Conservation (phyloP, 2,888 invertebrate genomes). For the Rhagonycha lutea region DNA sequence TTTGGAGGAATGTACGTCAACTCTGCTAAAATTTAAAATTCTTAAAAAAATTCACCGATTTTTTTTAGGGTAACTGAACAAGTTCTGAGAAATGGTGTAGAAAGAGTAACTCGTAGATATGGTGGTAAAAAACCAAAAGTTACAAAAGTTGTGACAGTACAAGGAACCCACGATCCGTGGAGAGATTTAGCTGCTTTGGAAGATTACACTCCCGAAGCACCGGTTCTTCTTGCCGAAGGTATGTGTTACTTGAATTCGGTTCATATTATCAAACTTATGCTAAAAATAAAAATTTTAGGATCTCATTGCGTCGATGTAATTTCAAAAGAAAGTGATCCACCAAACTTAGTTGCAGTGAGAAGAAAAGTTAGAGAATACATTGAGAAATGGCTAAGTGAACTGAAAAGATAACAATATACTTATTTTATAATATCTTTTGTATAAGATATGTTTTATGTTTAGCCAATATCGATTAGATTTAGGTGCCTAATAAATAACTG, state of each 20-base stretch:
- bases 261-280: neutral
- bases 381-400: neutral
- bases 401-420: too few species aligned
- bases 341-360: neutral
- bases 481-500: too few species aligned
- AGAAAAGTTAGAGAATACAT: neutral
- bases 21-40: neutral
- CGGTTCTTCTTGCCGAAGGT: neutral
- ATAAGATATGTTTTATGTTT: too few species aligned
- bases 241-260: neutral
- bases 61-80: neutral
- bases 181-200: neutral
- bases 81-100: neutral
- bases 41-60: neutral
- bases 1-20: constrained; percentile 5
- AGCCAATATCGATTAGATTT: too few species aligned
- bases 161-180: constrained; percentile 9
- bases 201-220: neutral
- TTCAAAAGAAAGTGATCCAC: neutral
- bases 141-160: constrained; percentile 6
- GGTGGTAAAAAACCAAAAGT: constrained; percentile 5
- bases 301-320: neutral
- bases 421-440: too few species aligned
- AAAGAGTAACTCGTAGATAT: constrained; percentile 4
- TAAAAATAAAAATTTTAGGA: neutral